Evolutionary conservation across 2,888 invertebrate genomes (phyloP).

Genomic region (Craniophora ligustri): DNA sequence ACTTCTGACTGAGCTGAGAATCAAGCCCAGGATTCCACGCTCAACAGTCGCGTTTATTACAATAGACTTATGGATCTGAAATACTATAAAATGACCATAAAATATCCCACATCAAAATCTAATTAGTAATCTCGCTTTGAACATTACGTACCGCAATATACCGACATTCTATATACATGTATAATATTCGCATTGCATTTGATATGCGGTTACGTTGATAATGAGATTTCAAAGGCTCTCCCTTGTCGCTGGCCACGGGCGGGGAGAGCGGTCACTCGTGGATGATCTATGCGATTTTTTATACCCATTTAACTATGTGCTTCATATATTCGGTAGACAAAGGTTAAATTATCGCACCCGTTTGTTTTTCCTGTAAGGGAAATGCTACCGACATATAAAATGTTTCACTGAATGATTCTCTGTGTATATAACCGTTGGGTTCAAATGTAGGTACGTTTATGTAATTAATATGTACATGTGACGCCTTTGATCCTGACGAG

Average conservation of each 20-base stretch:
- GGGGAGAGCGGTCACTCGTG: slow-evolving; percentile 73
- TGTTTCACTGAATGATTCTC: slow-evolving; percentile 19
- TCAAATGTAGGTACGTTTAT: not conserved
- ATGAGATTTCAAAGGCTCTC: slow-evolving; percentile 72
- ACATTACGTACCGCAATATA: slow-evolving; percentile 40
- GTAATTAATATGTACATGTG: slow-evolving; percentile 13
- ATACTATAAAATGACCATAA: no score
- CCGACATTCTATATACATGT: no score
- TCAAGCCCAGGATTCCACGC: no score
- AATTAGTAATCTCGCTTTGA: slow-evolving; percentile 29
- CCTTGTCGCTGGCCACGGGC: slow-evolving; percentile 62
- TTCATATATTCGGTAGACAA: slow-evolving; percentile 68
- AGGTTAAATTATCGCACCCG: slow-evolving; percentile 59
- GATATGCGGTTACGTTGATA: slow-evolving; percentile 64
- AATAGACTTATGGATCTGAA: no score
- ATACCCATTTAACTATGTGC: slow-evolving; percentile 73
- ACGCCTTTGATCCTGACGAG: slow-evolving; percentile 17
- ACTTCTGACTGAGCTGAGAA: no score
- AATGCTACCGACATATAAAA: slow-evolving; percentile 38
- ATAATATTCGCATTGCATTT: slow-evolving; percentile 50
- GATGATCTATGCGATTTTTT: slow-evolving; percentile 80
- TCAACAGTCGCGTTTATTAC: no score
- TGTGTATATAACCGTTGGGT: slow-evolving; percentile 3
- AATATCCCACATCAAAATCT: no score
- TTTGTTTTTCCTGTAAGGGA: slow-evolving; percentile 43